These are phyloP conservation scores for Melanostoma scalare DNA, from an alignment of 2,888 invertebrate species.

Conservation along the genomic window DNA sequence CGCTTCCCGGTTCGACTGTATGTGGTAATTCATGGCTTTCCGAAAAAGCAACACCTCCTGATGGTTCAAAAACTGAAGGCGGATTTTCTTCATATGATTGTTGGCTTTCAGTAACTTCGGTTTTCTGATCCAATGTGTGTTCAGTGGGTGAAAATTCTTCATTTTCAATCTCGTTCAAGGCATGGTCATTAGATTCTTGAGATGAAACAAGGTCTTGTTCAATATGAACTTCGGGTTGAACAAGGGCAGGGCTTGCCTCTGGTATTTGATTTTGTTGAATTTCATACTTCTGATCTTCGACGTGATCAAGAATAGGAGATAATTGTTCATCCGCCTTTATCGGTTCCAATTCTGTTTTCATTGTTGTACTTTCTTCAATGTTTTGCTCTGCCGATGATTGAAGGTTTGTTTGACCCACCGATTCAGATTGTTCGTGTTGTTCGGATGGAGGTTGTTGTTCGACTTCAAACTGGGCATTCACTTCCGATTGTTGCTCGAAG, in stretches of 20 bases:
- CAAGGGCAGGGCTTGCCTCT: neutral
- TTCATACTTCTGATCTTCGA: neutral
- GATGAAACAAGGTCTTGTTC: neutral
- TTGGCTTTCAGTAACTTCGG: neutral
- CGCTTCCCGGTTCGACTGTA: neutral
- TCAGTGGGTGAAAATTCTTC: neutral
- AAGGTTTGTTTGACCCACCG: neutral
- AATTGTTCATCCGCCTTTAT: neutral
- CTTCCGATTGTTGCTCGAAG: neutral
- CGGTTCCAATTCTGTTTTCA: neutral
- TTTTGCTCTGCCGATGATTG: neutral
- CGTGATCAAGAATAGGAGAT: neutral
- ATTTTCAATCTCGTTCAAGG: constrained; percentile 3
- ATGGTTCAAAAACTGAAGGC: neutral
- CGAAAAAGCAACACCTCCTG: neutral
- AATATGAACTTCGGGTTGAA: constrained; percentile 5
- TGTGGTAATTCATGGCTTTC: neutral
- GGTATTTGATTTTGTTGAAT: neutral
- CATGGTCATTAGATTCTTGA: neutral
- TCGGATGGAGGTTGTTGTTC: constrained; percentile 3
- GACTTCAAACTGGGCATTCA: neutral
- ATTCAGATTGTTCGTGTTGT: constrained; percentile 10
- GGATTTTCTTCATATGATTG: neutral
- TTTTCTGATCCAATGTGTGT: neutral
- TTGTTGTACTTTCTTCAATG: neutral